Conservation (phyloP, 2,888 invertebrate species). For the Nomada flava region DNA sequence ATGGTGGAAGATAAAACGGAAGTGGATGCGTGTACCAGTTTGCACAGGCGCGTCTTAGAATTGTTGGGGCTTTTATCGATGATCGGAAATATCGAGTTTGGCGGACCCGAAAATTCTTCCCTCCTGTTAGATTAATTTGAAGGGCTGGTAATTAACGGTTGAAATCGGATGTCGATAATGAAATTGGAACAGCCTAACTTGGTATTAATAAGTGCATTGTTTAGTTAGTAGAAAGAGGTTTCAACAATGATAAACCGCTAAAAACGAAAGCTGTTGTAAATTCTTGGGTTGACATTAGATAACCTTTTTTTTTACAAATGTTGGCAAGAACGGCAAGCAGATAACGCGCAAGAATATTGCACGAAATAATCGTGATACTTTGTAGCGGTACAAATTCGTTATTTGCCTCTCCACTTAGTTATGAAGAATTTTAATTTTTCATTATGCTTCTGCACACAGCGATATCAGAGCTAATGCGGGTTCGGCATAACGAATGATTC, state of each 20-base stretch:
- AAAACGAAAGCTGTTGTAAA: conserved; percentile 53
- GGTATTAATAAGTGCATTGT: conserved; percentile 28
- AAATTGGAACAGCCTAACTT: neutral
- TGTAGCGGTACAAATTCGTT: neutral
- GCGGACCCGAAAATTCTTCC: neutral
- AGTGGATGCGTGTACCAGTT: neutral
- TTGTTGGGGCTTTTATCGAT: neutral
- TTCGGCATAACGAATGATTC: no score
- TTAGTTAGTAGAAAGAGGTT: conserved; percentile 33
- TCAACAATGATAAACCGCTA: conserved; percentile 26
- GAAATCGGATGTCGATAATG: neutral
- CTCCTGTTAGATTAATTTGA: neutral
- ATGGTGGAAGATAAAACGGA: conserved; percentile 5
- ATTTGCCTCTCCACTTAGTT: neutral
- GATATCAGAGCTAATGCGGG: no score
- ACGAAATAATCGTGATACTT: neutral
- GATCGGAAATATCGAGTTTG: neutral
- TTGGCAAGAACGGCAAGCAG: neutral
- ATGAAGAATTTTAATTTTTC: neutral
- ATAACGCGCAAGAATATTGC: conserved; percentile 17
- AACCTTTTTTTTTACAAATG: conserved; percentile 38
- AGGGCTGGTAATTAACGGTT: neutral
- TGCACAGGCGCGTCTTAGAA: neutral
- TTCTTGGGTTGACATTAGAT: conserved; percentile 53
- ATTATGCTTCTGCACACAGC: no score